These are phyloP conservation scores for Philotrypesis tridentata DNA, from an alignment of 1,140 invertebrate species.

Conservation along the genomic window DNA sequence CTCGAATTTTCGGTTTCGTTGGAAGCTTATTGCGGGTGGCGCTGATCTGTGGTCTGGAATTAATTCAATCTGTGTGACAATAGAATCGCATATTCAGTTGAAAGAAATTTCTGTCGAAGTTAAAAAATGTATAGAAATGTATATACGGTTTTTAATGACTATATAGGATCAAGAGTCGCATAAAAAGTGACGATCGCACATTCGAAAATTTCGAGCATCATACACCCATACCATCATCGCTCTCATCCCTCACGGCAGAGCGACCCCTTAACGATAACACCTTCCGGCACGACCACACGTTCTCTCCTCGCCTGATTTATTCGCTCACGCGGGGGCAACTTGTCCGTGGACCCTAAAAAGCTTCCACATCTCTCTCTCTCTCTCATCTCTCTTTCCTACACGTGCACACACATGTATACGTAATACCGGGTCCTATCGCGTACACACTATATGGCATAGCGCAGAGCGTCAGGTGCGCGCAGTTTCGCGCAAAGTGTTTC, in stretches of 20 bases:
- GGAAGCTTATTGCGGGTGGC: no score
- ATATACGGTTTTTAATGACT: no score
- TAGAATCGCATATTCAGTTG: no score
- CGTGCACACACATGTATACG: slow-evolving; percentile 40
- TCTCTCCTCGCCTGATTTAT: slow-evolving; percentile 68
- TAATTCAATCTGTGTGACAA: no score
- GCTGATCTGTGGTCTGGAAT: no score
- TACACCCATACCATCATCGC: background rate
- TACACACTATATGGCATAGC: background rate
- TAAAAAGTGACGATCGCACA: background rate
- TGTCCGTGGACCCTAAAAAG: slow-evolving; percentile 11
- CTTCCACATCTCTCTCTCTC: slow-evolving; percentile 18
- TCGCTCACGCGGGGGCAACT: slow-evolving; percentile 48
- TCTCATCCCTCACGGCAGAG: slow-evolving; percentile 29
- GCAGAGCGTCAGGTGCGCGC: slow-evolving; percentile 55
- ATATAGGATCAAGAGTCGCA: no score
- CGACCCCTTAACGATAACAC: slow-evolving; percentile 62
- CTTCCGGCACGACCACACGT: slow-evolving; percentile 60
- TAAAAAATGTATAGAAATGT: no score
- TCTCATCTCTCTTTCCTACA: background rate
- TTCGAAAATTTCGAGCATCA: no score
- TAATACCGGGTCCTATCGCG: slow-evolving; percentile 38
- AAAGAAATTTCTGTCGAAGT: no score
- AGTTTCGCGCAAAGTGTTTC: slow-evolving; percentile 46
- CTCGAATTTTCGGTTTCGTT: no score